Conservation (phyloP, 2,888 invertebrate genomes). For the Xestia ashworthii region DNA sequence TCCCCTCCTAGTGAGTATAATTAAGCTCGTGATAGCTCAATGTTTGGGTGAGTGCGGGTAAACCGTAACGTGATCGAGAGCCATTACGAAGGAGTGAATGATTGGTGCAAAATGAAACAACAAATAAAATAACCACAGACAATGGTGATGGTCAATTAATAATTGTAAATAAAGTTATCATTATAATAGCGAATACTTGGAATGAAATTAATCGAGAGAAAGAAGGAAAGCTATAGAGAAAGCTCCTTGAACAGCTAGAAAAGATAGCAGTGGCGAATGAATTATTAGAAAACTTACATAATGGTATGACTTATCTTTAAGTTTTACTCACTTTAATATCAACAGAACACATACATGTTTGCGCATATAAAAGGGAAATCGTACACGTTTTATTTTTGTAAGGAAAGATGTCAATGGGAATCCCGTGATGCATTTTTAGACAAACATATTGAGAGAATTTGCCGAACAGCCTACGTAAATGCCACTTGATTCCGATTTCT, state of each 20-base stretch:
- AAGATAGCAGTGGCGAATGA: not conserved
- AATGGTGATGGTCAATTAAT: conserved; percentile 9
- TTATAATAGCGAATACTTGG: not conserved
- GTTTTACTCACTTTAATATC: not conserved
- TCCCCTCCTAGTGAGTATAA: conserved; percentile 70
- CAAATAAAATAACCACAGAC: conserved; percentile 21
- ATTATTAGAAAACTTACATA: conserved; percentile 7
- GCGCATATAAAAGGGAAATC: conserved; percentile 14
- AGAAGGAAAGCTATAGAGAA: not conserved
- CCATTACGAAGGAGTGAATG: conserved; percentile 52
- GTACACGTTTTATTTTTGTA: conserved; percentile 7
- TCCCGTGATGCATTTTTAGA: conserved; percentile 27
- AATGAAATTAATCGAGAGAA: not conserved
- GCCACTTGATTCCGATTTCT: conserved; percentile 24
- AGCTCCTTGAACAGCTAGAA: not conserved
- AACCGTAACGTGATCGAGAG: conserved; percentile 49
- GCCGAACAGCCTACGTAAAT: conserved; percentile 7
- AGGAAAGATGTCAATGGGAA: conserved; percentile 39
- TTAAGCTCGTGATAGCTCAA: conserved; percentile 76
- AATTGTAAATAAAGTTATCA: conserved; percentile 5
- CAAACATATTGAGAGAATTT: conserved; percentile 11
- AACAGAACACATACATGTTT: conserved; percentile 3
- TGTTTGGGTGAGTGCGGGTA: conserved; percentile 58
- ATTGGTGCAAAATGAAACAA: conserved; percentile 45
- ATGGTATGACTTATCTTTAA: not conserved